phyloP scores from a whole-genome alignment of 2,888 invertebrate species.

The Standfussiana lucernea region DNA sequence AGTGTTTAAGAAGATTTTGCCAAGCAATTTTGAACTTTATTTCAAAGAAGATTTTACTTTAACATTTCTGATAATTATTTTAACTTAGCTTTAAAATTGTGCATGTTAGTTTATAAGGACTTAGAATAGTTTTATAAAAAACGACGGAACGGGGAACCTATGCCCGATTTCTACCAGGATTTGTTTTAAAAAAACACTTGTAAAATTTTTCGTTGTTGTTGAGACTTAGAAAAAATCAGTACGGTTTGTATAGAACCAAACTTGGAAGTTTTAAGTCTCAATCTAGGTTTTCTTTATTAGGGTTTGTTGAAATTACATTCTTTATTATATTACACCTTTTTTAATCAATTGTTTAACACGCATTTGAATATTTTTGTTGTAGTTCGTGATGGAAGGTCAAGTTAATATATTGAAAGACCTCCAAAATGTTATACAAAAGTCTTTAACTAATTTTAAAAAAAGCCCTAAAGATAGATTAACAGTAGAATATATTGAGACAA shows the following conservation, averaged over 20 bases:
- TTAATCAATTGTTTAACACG: not conserved
- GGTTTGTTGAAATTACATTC: not conserved
- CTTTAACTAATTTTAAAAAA: conserved; percentile 4
- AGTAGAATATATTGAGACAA: conserved; percentile 22
- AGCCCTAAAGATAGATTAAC: too few relatives aligned
- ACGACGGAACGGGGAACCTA: conserved; percentile 24
- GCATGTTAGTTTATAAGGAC: conserved; percentile 2
- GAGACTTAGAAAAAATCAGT: conserved; percentile 1
- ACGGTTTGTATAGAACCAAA: not conserved
- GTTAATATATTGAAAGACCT: conserved; percentile 10
- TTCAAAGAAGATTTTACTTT: not conserved
- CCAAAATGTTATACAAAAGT: conserved; percentile 16
- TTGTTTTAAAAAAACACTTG: conserved; percentile 16
- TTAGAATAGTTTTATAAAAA: conserved; percentile 1
- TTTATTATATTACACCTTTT: too few relatives aligned
- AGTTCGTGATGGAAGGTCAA: conserved; percentile 7
- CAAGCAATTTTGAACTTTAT: conserved; percentile 3
- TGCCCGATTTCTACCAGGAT: conserved; percentile 15
- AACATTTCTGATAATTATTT: too few relatives aligned
- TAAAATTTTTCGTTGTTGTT: not conserved
- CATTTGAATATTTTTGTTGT: not conserved
- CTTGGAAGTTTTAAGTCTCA: not conserved
- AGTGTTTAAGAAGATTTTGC: not conserved
- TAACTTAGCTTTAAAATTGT: not conserved
- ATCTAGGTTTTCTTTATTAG: not conserved